Percentiles rank a stretch among this genome's conserved stretches.
phyloP scores from a whole-genome alignment of 1,140 invertebrate species.

The Aricia agestis region DNA sequence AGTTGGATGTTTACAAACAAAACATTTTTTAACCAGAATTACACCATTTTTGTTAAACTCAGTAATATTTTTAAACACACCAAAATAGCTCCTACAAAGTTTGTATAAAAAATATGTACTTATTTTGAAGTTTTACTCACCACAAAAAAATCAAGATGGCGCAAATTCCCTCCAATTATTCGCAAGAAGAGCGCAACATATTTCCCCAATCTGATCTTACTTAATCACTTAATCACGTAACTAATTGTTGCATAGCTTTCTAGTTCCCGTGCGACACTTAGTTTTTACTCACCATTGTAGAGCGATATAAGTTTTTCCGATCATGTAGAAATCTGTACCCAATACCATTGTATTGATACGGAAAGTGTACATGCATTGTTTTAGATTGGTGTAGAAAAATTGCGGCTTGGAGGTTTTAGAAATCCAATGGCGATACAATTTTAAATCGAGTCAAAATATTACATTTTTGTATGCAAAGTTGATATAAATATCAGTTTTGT shows the following conservation, averaged over 20 bases:
- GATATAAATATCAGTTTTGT: no score
- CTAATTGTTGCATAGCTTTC: slow-evolving; percentile 5
- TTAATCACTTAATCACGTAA: neutral
- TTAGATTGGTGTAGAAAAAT: neutral
- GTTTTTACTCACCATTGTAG: neutral
- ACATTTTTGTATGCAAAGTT: no score
- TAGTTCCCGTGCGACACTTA: slow-evolving; percentile 9
- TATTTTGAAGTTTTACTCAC: no score
- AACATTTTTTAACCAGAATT: no score
- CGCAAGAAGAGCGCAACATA: neutral
- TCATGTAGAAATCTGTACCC: neutral
- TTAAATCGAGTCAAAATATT: no score
- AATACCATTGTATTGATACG: slow-evolving; percentile 2
- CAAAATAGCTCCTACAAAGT: no score
- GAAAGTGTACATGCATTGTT: neutral
- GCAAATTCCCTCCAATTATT: neutral
- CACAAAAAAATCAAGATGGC: neutral
- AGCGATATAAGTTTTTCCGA: slow-evolving; percentile 7
- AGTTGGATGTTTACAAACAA: no score
- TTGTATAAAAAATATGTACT: no score
- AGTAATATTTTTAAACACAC: no score
- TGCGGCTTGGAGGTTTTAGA: neutral
- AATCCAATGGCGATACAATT: neutral
- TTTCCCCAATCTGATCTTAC: neutral
- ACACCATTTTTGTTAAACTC: no score